Evolutionary conservation across 1,140 invertebrate genomes (phyloP).

Genomic region (Drosophila grimshawi): DNA sequence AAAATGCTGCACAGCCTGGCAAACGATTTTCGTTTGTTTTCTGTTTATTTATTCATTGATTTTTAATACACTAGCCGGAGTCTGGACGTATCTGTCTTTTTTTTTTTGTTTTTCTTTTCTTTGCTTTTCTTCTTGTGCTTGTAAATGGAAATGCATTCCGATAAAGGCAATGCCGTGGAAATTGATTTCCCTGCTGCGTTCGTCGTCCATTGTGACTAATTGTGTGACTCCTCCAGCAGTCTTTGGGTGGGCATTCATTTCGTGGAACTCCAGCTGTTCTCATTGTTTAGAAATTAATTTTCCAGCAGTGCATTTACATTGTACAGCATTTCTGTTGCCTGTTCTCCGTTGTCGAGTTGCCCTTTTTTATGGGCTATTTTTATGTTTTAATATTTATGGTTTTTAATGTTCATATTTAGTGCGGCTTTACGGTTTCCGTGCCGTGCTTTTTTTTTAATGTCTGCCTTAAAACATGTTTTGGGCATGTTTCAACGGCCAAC

Average conservation of each 20-base stretch:
- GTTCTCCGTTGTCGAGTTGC: not conserved
- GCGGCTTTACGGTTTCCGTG: constrained; percentile 60
- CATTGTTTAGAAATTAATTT: constrained; percentile 71
- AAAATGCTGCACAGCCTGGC: constrained; percentile 36
- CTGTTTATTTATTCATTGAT: constrained; percentile 82
- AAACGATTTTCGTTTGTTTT: constrained; percentile 37
- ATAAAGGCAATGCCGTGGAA: constrained; percentile 56
- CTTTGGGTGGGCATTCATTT: constrained; percentile 67
- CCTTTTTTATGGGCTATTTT: constrained; percentile 38
- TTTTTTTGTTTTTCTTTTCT: not conserved
- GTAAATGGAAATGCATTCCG: constrained; percentile 80
- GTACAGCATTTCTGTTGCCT: constrained; percentile 30
- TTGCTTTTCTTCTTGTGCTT: constrained; percentile 34
- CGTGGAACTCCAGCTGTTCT: constrained; percentile 71
- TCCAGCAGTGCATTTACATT: constrained; percentile 54
- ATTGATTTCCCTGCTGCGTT: constrained; percentile 54
- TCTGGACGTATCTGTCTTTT: constrained; percentile 8
- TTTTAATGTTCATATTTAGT: constrained; percentile 80
- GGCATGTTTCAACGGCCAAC: constrained; percentile 49
- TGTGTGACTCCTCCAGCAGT: constrained; percentile 41
- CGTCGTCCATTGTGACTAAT: constrained; percentile 63
- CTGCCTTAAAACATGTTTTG: constrained; percentile 29
- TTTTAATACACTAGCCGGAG: constrained; percentile 70
- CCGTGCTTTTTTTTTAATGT: constrained; percentile 21
- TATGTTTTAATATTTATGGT: constrained; percentile 76